A percentile compares a stretch with the other conserved stretches of the same genome.
These are phyloP conservation scores for Sclerurus mexicanus DNA, from an alignment of 2,113 vertebrate genomes.

Conservation along the genomic window DNA sequence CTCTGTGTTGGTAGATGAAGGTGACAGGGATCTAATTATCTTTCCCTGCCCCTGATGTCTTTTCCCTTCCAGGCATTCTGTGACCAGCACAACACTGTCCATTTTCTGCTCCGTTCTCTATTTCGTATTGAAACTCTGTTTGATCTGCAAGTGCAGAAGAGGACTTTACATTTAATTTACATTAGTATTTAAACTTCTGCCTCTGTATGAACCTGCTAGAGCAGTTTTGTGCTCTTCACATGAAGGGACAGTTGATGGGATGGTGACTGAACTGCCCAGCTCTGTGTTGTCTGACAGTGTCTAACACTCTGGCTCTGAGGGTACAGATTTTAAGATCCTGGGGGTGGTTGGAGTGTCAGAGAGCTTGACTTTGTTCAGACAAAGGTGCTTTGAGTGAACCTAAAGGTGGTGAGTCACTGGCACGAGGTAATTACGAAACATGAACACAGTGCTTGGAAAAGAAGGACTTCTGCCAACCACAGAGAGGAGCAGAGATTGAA, in stretches of 20 bases:
- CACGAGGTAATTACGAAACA: background rate
- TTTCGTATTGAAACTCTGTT: background rate
- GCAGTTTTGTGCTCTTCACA: background rate
- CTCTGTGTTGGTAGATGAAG: background rate
- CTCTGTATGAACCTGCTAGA: background rate
- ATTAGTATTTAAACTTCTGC: background rate
- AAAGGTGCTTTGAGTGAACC: background rate
- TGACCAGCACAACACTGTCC: background rate
- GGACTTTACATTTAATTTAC: background rate
- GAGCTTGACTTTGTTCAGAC: background rate
- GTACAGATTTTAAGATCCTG: background rate
- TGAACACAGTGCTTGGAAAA: background rate
- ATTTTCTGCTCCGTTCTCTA: background rate
- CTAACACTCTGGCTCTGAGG: background rate
- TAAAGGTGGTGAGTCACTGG: background rate
- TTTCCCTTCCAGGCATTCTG: background rate
- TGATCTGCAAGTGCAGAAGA: background rate
- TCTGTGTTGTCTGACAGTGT: background rate
- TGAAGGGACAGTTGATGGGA: background rate
- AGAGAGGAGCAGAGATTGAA: accelerated
- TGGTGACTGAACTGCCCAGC: accelerated
- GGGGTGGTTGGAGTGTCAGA: background rate
- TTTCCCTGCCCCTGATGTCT: background rate
- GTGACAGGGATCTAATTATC: background rate
- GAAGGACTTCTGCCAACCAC: background rate